These are phyloP conservation scores for Acanthopagrus latus DNA, from an alignment of 2,797 vertebrate species.

Conservation along the genomic window DNA sequence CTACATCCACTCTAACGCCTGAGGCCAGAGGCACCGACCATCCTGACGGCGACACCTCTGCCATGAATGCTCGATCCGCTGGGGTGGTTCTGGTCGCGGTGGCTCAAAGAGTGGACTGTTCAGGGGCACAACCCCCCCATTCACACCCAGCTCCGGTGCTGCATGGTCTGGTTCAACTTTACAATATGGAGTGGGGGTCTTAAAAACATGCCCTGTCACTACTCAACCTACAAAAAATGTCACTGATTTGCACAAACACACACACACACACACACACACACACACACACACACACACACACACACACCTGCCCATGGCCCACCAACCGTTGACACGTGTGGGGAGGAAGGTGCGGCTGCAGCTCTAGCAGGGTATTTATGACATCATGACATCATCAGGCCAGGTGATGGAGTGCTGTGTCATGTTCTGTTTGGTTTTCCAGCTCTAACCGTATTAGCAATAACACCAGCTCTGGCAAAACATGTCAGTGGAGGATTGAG, in stretches of 20 bases:
- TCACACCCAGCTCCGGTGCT: conserved; percentile 59
- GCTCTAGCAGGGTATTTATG: conserved; percentile 57
- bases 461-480: conserved; percentile 73
- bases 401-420: conserved; percentile 80
- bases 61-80: conserved; percentile 51
- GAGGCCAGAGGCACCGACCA: conserved; percentile 50
- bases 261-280: too few species aligned
- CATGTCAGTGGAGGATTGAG: conserved; percentile 62
- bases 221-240: conserved; percentile 59
- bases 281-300: conserved; percentile 22
- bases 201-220: conserved; percentile 74
- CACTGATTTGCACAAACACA: conserved; percentile 58
- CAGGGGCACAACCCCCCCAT: conserved; percentile 67
- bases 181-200: conserved; percentile 64
- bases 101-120: conserved; percentile 78
- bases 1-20: conserved; percentile 44
- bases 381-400: conserved; percentile 75
- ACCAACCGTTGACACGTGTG: conserved; percentile 49
- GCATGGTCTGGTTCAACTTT: conserved; percentile 78
- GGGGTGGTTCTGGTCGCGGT: conserved; percentile 54
- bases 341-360: conserved; percentile 32
- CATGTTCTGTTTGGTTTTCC: conserved; percentile 83
- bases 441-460: conserved; percentile 68
- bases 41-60: conserved; percentile 62
- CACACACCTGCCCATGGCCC: conserved; percentile 35